Evolutionary conservation across 2,797 vertebrate genomes (phyloP).

Genomic region (Micropoecilia bifurca): DNA sequence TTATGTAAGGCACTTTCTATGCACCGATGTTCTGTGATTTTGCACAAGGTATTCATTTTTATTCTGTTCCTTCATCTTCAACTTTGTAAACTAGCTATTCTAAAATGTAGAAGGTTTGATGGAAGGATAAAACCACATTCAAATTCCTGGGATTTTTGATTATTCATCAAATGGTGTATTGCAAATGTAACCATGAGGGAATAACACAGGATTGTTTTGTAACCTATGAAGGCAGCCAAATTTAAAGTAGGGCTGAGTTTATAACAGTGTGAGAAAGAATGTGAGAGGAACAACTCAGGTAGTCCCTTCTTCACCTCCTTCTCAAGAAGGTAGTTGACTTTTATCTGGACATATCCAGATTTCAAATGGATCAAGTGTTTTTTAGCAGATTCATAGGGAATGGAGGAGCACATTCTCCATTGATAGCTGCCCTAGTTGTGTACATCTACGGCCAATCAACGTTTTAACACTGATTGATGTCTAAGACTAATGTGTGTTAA

Average conservation of each 20-base stretch:
- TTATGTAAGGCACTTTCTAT: not conserved
- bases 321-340: not conserved
- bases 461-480: not conserved
- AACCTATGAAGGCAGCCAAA: not conserved
- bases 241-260: not conserved
- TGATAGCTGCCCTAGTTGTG: not conserved
- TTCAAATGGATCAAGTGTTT: not conserved
- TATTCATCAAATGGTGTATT: not conserved
- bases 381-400: not conserved
- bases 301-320: not conserved
- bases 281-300: not conserved
- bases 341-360: not conserved
- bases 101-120: not conserved
- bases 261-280: not conserved
- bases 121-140: not conserved
- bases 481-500: not conserved
- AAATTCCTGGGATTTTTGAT: not conserved
- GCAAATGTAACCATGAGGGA: not conserved
- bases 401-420: not conserved
- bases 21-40: not conserved
- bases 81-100: not conserved
- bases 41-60: not conserved
- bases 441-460: not conserved
- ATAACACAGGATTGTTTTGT: not conserved
- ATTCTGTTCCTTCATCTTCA: not conserved